Evolutionary conservation across 2,888 invertebrate species (phyloP).

Genomic region (Agrilus mali): DNA sequence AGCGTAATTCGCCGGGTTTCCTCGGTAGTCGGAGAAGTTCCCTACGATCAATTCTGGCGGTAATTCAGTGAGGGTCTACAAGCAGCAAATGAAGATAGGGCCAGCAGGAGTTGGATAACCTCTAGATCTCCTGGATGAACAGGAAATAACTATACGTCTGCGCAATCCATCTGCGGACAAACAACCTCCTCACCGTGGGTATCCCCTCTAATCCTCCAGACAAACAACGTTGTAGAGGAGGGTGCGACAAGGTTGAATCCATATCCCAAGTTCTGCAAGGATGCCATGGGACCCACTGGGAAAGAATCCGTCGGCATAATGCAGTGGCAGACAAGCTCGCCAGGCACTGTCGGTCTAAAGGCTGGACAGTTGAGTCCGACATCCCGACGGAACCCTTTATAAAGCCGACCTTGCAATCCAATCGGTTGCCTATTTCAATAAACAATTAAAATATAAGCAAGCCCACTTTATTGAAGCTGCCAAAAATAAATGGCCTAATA

Average conservation of each 20-base stretch:
- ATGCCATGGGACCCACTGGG: constrained; percentile 8
- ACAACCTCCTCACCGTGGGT: constrained; percentile 8
- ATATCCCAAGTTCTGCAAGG: constrained; percentile 11
- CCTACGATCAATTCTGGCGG: neutral
- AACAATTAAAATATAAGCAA: constrained; percentile 12
- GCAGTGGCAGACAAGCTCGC: constrained; percentile 12
- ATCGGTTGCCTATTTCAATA: constrained; percentile 7
- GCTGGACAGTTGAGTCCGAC: constrained; percentile 9
- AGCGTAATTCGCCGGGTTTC: neutral
- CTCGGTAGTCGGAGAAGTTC: neutral
- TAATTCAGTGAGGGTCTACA: constrained; percentile 7
- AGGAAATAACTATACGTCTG: constrained; percentile 9
- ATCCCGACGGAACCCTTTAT: constrained; percentile 12
- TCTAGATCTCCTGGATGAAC: constrained; percentile 11
- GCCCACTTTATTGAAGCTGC: constrained; percentile 13
- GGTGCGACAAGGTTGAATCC: constrained; percentile 7
- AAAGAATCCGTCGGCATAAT: constrained; percentile 12
- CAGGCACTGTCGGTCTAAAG: constrained; percentile 4
- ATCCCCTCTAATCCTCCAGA: constrained; percentile 7
- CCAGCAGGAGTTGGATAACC: constrained; percentile 4
- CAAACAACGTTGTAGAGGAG: constrained; percentile 5
- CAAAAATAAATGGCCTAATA: constrained; percentile 7
- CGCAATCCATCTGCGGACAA: constrained; percentile 7
- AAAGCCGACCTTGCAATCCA: constrained; percentile 15
- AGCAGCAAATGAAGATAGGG: constrained; percentile 4